Percentiles rank a stretch among this genome's conserved stretches.
Conservation (phyloP, 1,140 invertebrate species). For the Glossosoma conforme region DNA sequence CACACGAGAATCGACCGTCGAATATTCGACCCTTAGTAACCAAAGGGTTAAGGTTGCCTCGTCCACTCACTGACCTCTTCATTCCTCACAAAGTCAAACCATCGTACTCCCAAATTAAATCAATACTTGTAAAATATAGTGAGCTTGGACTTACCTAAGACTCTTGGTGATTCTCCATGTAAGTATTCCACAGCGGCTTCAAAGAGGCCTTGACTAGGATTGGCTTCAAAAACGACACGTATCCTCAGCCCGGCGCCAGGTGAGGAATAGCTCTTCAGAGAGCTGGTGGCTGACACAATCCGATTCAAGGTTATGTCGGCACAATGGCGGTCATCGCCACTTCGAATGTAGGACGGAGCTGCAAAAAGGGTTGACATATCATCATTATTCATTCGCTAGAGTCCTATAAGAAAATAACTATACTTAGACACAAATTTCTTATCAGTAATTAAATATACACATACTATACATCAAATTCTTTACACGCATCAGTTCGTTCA, state of each 20-base stretch:
- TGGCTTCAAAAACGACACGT: conserved; percentile 49
- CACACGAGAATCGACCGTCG: too few species aligned
- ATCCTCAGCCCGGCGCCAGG: conserved; percentile 26
- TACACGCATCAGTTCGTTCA: too few species aligned
- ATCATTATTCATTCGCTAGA: too few species aligned
- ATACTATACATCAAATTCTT: too few species aligned
- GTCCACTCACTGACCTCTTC: background rate
- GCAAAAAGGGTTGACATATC: too few species aligned
- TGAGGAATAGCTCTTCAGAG: conserved; percentile 36
- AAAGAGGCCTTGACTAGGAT: conserved; percentile 56
- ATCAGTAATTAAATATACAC: too few species aligned
- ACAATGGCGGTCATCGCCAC: conserved; percentile 45
- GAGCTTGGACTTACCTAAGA: conserved; percentile 11
- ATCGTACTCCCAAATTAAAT: background rate
- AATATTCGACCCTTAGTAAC: too few species aligned
- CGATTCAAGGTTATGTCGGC: conserved; percentile 44
- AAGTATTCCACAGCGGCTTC: conserved; percentile 51
- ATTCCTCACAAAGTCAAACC: background rate
- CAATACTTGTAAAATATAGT: background rate
- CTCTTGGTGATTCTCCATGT: conserved; percentile 28
- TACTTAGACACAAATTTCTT: too few species aligned
- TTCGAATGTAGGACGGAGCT: conserved; percentile 13
- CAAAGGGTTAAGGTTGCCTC: too few species aligned
- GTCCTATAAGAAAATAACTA: too few species aligned
- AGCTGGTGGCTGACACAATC: conserved; percentile 48